Percentiles rank a stretch among this genome's conserved stretches.
Evolutionary conservation across 2,888 invertebrate species (phyloP).

Genomic region (Melipona bicolor): DNA sequence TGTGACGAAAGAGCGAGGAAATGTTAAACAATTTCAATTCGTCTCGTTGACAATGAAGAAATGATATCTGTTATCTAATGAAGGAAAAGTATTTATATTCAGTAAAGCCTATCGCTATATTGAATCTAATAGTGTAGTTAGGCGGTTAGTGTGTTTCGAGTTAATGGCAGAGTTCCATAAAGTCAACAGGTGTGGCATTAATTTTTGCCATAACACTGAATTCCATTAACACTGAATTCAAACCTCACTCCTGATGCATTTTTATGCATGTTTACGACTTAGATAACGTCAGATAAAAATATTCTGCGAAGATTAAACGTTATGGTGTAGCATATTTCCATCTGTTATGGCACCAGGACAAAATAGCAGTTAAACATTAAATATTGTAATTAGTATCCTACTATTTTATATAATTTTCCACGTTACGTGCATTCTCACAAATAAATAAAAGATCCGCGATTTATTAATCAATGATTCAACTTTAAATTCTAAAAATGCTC

Average conservation of each 20-base stretch:
- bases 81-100: background rate
- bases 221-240: conserved; percentile 6
- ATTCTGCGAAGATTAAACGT: too few species aligned
- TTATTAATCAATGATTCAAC: too few species aligned
- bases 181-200: conserved; percentile 18
- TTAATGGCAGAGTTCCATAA: background rate
- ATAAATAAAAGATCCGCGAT: too few species aligned
- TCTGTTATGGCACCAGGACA: too few species aligned
- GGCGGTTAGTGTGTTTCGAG: background rate
- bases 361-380: too few species aligned
- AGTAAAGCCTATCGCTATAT: background rate
- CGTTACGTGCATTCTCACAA: too few species aligned
- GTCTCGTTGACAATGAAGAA: background rate
- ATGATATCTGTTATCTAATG: background rate
- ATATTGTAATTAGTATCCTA: too few species aligned
- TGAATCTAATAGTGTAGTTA: background rate
- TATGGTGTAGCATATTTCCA: too few species aligned
- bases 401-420: too few species aligned
- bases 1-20: background rate
- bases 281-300: too few species aligned
- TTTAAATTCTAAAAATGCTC: too few species aligned
- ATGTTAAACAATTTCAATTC: background rate
- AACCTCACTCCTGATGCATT: background rate
- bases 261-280: background rate
- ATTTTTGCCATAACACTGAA: too few species aligned